Percentiles rank a stretch among this genome's conserved stretches.
phyloP scores from a whole-genome alignment of 2,113 vertebrate genomes.

The Pedetes capensis region DNA sequence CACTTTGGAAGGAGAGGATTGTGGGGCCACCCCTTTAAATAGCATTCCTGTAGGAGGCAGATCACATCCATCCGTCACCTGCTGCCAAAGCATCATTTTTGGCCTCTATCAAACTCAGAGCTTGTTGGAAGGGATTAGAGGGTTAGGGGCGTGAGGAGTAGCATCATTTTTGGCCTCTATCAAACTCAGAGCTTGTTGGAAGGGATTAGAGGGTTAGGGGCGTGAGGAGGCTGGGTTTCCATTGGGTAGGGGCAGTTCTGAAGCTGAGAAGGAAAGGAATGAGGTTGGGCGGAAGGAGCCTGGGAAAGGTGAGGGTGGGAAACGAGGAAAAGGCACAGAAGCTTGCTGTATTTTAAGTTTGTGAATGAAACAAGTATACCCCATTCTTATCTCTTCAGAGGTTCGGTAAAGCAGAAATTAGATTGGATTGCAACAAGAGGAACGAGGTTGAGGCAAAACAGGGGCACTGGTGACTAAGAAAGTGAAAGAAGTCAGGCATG shows the following conservation, averaged over 20 bases:
- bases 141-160: slow-evolving; percentile 57
- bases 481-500: no score
- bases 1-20: slow-evolving; percentile 73
- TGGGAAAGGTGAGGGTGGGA: not conserved
- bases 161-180: slow-evolving; percentile 61
- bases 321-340: not conserved
- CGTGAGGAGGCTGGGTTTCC: slow-evolving; percentile 49
- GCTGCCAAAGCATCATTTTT: slow-evolving; percentile 76
- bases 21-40: slow-evolving; percentile 78
- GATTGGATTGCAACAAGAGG: not conserved
- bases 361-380: slow-evolving; percentile 22
- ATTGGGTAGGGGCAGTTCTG: not conserved
- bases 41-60: slow-evolving; percentile 77
- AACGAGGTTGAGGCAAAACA: not conserved
- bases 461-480: not conserved
- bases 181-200: slow-evolving; percentile 56
- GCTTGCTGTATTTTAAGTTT: slow-evolving; percentile 11
- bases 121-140: slow-evolving; percentile 44
- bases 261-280: not conserved
- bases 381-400: slow-evolving; percentile 6
- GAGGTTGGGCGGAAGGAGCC: slow-evolving; percentile 13
- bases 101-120: slow-evolving; percentile 65
- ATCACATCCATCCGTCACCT: slow-evolving; percentile 78
- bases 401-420: not conserved
- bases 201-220: slow-evolving; percentile 32